Percentiles rank a stretch among this genome's conserved stretches.
Evolutionary conservation across 2,113 vertebrate species (phyloP).

Genomic region (Rhinichthys klamathensis): DNA sequence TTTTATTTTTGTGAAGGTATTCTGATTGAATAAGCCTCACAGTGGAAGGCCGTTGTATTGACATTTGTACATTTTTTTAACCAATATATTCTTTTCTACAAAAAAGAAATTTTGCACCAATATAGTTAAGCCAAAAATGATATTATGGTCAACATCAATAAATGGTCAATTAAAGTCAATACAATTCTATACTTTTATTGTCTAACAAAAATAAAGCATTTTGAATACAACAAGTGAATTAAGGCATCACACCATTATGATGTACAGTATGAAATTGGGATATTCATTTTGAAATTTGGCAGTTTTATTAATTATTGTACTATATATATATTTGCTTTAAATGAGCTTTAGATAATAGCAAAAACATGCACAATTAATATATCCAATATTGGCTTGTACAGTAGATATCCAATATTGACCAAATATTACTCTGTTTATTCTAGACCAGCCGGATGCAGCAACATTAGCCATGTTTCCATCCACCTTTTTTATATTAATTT

Average conservation of each 20-base stretch:
- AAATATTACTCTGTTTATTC: not conserved
- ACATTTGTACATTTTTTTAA: not conserved
- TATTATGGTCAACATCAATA: not conserved
- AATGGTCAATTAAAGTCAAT: too few species aligned
- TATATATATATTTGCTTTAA: not conserved
- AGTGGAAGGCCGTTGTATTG: too few species aligned
- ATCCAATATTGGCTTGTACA: not conserved
- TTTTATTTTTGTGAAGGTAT: slow-evolving; percentile 35
- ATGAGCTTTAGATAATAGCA: not conserved
- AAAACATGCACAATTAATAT: not conserved
- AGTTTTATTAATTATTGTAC: not conserved
- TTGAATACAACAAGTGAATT: too few species aligned
- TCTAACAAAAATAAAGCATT: not conserved
- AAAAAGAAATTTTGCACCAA: not conserved
- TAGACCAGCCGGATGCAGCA: not conserved
- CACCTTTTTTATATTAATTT: too few species aligned
- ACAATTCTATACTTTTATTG: not conserved
- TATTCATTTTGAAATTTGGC: not conserved
- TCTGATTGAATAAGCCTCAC: not conserved
- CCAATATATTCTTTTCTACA: not conserved
- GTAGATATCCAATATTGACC: not conserved
- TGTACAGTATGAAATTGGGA: not conserved
- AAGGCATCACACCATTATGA: not conserved
- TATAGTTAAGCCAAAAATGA: not conserved
- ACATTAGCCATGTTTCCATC: not conserved